Conservation (phyloP, 2,888 invertebrate species). For the Andricus quercusramuli region DNA sequence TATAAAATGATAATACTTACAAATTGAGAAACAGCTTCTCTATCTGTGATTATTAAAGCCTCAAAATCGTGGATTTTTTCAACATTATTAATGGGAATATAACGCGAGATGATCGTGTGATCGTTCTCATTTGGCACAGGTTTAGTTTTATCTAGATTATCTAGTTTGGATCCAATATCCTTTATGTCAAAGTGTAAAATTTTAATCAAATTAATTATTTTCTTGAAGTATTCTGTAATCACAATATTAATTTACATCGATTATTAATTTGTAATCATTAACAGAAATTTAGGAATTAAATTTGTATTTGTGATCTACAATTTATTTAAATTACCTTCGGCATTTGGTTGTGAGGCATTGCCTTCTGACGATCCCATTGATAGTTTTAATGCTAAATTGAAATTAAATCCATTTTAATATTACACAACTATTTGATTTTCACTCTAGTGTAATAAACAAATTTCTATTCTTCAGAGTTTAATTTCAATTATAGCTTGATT, state of each 20-base stretch:
- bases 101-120: slow-evolving; percentile 1
- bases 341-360: background rate
- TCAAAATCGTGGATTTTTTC: background rate
- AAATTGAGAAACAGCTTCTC: slow-evolving; percentile 12
- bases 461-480: background rate
- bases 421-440: background rate
- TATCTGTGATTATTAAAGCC: background rate
- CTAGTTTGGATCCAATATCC: background rate
- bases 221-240: slow-evolving; percentile 3
- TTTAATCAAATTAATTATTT: background rate
- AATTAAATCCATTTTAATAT: background rate
- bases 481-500: too few relatives aligned
- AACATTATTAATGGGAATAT: background rate
- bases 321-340: background rate
- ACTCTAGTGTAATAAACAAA: background rate
- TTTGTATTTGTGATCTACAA: background rate
- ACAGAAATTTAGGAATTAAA: too few relatives aligned
- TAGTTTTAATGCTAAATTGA: background rate
- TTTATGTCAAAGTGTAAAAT: background rate
- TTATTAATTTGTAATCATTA: too few relatives aligned
- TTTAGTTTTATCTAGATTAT: background rate
- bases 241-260: too few relatives aligned
- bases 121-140: background rate
- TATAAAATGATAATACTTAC: background rate
- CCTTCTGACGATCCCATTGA: background rate